A percentile compares a stretch with the other conserved stretches of the same genome.
Conservation (phyloP, 1,140 invertebrate species). For the Rhynchophorus ferrugineus region DNA sequence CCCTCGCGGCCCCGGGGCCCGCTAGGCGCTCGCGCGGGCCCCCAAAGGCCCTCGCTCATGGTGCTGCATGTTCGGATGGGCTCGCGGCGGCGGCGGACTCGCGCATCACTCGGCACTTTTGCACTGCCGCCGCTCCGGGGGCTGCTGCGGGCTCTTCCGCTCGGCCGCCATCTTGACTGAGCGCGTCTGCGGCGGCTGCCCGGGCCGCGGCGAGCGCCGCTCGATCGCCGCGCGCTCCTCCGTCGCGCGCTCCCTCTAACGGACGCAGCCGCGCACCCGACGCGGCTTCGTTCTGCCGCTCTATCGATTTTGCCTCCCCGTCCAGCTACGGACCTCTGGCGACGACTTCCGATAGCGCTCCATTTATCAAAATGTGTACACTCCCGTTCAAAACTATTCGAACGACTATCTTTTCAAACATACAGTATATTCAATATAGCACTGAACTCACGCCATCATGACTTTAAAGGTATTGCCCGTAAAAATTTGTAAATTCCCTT, state of each 20-base stretch:
- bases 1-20: conserved; percentile 40
- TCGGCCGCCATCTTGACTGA: conserved; percentile 40
- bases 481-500: no score
- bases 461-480: no score
- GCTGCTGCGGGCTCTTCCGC: conserved; percentile 19
- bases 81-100: conserved; percentile 20
- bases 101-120: conserved; percentile 14
- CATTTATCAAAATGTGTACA: no score
- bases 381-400: no score
- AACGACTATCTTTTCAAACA: no score
- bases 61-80: conserved; percentile 38
- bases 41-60: conserved; percentile 39
- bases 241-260: conserved; percentile 5
- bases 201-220: conserved; percentile 41
- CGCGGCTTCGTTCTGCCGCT: no score
- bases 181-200: conserved; percentile 22
- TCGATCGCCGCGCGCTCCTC: conserved; percentile 36
- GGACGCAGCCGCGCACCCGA: no score
- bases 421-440: no score
- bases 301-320: no score
- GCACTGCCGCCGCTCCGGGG: conserved; percentile 7
- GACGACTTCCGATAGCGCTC: no score
- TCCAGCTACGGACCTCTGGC: no score
- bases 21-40: conserved; percentile 37
- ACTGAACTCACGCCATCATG: no score